Evolutionary conservation across 2,888 invertebrate genomes (phyloP), one percentile per base, ranked within the genome.

Genomic region (Loripinus fragilis): DNA sequence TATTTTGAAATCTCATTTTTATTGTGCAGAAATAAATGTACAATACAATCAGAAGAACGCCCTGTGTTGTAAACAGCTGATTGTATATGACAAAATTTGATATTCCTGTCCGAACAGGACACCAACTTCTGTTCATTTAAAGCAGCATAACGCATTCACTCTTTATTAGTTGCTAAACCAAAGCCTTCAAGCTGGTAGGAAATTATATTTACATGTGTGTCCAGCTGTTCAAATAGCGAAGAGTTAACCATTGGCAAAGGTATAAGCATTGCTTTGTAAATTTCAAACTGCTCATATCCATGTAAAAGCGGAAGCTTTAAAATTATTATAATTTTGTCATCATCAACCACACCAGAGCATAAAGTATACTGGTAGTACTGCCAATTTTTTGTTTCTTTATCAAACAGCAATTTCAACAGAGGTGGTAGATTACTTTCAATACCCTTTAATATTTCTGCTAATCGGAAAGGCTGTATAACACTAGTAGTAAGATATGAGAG

Each of bases 401-500:
- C 55, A 55, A 55, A 55, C 7, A 7, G 55, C 25, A 55, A 28
- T 28, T 55, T 55, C 28, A 55, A 55, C 23, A 55, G 55, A 28
- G 55, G 55, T 55, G 55, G 55, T 8, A 55, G 28, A 25, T 55
- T 55, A 25, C 3, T 23, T 55, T 55, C 28, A 55, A 55, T 55
- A 55, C 15, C 55, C 28, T 15, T 55, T 25, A 55, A 55, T 25
- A 55, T 55, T 55, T 23, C 25, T 8, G 25, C 25, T 55, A 55
- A 25, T 28, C 55, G 55, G 25, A 55, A 55, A n/a, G 55, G 55
- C 17, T 55, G 55, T 55, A 55, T 55, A 55, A 55, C 55, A 7
- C 55, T 10, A 7, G 55, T 8, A 12, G 50, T 50, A n/a, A 55
- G 28, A 55, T 55, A 28, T 55, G 55, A 55, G 3, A 55, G 55